Evolutionary conservation across 1,140 invertebrate species (phyloP).

Genomic region (Agraylea sexmaculata): DNA sequence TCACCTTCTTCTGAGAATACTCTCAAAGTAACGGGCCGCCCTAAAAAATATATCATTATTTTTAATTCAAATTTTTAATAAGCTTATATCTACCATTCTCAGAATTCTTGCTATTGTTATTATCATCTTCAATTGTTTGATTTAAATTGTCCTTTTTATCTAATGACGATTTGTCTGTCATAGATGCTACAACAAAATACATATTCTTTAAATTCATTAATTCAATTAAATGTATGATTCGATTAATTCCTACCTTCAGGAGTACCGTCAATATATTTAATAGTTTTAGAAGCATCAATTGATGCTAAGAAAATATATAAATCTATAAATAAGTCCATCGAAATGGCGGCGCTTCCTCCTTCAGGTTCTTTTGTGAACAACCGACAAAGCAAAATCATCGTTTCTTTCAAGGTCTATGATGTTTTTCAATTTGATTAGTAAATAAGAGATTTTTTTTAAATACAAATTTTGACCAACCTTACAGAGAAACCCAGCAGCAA

Average conservation of each 20-base stretch:
- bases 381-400: slow-evolving; percentile 72
- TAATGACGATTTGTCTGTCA: too few species aligned
- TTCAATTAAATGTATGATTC: too few species aligned
- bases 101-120: too few species aligned
- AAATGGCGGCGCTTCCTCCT: slow-evolving; percentile 63
- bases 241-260: slow-evolving; percentile 28
- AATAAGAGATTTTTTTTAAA: background rate
- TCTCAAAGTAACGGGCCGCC: slow-evolving; percentile 3
- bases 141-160: too few species aligned
- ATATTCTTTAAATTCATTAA: too few species aligned
- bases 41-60: too few species aligned
- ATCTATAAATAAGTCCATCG: slow-evolving; percentile 49
- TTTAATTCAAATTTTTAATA: too few species aligned
- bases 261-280: slow-evolving; percentile 31
- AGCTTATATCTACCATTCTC: too few species aligned
- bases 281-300: slow-evolving; percentile 43
- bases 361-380: slow-evolving; percentile 69
- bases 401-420: slow-evolving; percentile 56
- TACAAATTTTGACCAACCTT: slow-evolving; percentile 31
- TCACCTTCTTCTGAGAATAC: slow-evolving; percentile 19
- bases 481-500: slow-evolving; percentile 49
- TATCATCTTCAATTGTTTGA: too few species aligned
- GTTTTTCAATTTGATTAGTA: background rate
- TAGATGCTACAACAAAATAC: too few species aligned
- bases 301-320: slow-evolving; percentile 58